Base-by-base conservation (phyloP, 2,888 invertebrate genomes). In the Drosophila nr. perissopoda region DNA sequence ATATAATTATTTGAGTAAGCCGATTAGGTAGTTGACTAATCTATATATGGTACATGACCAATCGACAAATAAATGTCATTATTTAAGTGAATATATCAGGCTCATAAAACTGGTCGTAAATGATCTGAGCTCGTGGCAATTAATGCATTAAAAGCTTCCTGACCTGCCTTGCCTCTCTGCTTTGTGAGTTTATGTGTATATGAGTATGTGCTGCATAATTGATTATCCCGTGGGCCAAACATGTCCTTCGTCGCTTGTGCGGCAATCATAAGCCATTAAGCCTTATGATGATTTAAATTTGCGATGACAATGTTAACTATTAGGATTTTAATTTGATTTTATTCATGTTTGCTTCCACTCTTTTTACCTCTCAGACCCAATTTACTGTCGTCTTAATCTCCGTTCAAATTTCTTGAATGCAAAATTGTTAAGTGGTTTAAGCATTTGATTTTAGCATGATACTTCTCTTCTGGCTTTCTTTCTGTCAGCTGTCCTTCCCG, bases 131-230 rank as follows among this genome's bases (percentile, higher is more conserved):
- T 63, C n/a, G 25, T 51, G 31, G 16, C 18, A 58, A 45, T 57
- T 68, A 56, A 63, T 54, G 34, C 64, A 80, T 72, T 77, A 69
- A 56, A 29, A 38, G 36, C 49, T 51, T 42, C 0, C 54, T 13
- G 27, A 11, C 36, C 2, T n/a, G 11, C n/a, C n/a, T 2, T 25
- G 25, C 54, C 38, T 16, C 13, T 27, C n/a, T 36, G 40, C 57
- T 56, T n/a, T 40, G 8, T 8, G 45, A 45, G 10, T 34, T 25
- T n/a, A n/a, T 54, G 66, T 21, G 34, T 21, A n/a, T 29, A n/a
- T 16, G 25, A 56, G 70, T 18, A 51, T 64, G 73, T 52, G 62
- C 42, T 80, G 81, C 79, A 85, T 90, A 89, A 89, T 86, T 89
- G 81, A 88, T 85, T 83, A 75, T 83, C 64, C 81, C 85, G 70